These are phyloP conservation scores for Ptilodon capucinus DNA, from an alignment of 2,888 invertebrate genomes.

Conservation along the genomic window DNA sequence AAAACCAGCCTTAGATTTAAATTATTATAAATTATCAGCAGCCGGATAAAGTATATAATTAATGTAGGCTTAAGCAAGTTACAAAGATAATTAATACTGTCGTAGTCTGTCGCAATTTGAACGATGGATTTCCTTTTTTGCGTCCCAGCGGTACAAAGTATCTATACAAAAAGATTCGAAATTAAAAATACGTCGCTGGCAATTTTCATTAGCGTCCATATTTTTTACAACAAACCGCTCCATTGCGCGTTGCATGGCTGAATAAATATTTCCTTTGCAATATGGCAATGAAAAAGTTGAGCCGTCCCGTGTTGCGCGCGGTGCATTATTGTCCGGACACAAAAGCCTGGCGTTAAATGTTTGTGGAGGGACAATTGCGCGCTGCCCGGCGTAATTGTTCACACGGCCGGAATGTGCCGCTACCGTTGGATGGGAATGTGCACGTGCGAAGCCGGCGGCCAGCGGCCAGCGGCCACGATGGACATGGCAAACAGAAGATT, in stretches of 20 bases:
- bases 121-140: too few relatives aligned
- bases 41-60: too few relatives aligned
- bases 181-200: slow-evolving; percentile 16
- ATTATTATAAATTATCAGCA: too few relatives aligned
- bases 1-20: too few relatives aligned
- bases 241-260: slow-evolving; percentile 15
- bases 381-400: slow-evolving; percentile 53
- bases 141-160: too few relatives aligned
- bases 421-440: slow-evolving; percentile 34
- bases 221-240: slow-evolving; percentile 29
- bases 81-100: too few relatives aligned
- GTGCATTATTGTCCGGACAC: slow-evolving; percentile 26
- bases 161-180: too few relatives aligned
- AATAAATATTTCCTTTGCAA: slow-evolving; percentile 42
- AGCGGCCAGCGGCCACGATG: not conserved
- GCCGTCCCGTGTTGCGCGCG: slow-evolving; percentile 15
- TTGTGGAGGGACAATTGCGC: slow-evolving; percentile 47
- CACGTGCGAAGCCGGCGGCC: slow-evolving; percentile 29
- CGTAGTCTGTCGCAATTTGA: too few relatives aligned
- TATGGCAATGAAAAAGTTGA: slow-evolving; percentile 33
- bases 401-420: slow-evolving; percentile 47
- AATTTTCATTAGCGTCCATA: slow-evolving; percentile 16
- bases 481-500: slow-evolving; percentile 7
- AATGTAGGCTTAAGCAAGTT: too few relatives aligned
- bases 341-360: slow-evolving; percentile 48